phyloP scores from a whole-genome alignment of 2,888 invertebrate genomes.

The Calameuta pallipes region DNA sequence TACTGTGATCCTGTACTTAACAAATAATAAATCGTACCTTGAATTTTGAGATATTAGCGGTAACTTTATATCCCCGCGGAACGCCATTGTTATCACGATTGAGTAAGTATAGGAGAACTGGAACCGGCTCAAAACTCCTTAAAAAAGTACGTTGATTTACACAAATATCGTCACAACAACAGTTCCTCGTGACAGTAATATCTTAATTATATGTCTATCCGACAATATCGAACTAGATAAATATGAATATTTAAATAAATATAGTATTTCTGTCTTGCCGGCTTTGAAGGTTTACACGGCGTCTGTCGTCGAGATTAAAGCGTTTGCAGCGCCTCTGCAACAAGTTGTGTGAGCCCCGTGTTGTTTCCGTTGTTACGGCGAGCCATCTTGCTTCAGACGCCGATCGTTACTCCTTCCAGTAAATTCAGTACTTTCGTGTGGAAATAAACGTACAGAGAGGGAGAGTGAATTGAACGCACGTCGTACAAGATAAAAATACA shows the following conservation, averaged over 20 bases:
- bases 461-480: not conserved
- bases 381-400: constrained; percentile 47
- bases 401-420: constrained; percentile 42
- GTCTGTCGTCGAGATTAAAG: not conserved
- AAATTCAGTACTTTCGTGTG: constrained; percentile 33
- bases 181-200: not conserved
- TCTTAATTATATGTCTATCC: not conserved
- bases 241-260: not conserved
- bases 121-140: not conserved
- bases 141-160: not conserved
- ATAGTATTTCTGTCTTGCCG: not conserved
- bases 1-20: not conserved
- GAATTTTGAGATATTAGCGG: not conserved
- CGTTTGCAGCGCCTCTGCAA: not conserved
- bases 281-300: not conserved
- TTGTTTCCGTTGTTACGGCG: constrained; percentile 52
- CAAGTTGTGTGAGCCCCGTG: constrained; percentile 45
- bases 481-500: constrained; percentile 11
- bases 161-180: not conserved
- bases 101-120: not conserved
- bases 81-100: not conserved
- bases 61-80: not conserved
- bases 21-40: not conserved
- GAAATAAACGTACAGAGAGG: constrained; percentile 15
- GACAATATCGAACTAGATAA: not conserved